Base-by-base conservation (phyloP, 1,140 invertebrate genomes). In the Drosophila pachea region DNA sequence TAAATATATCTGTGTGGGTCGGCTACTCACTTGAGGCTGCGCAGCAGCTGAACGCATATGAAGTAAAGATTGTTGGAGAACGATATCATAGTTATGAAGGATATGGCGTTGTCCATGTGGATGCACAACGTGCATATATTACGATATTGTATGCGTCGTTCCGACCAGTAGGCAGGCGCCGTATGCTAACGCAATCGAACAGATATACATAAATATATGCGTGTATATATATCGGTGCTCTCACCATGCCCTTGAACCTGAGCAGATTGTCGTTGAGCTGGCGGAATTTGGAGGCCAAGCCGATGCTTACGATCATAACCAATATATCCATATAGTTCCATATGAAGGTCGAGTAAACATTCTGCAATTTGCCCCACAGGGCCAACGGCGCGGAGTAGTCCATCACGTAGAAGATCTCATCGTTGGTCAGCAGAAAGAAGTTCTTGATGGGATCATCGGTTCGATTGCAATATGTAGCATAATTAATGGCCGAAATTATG, bases 31-130 rank as follows among this genome's bases (percentile, higher is more conserved):
- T 89, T 88, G 2, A 88, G 52, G 55, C 86, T 88, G 2, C 76
- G 64, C 33, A 89, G 50, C 42, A 89, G 58, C 54, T 89, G 88
- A 3, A 89, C 86, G 48, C 87, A 89, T 59, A 89, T 89, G 9
- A 89, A 89, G 53, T 89, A 89, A 2, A 89, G 72, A 61, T 89
- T 89, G 31, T 89, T 89, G 12, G 87, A 88, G n/a, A 89, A 86
- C 22, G 86, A 86, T 6, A 89, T 65, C 78, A 89, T 89, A 5
- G 87, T 89, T 0, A 89, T 89, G 0, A 89, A 31, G 2, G 88
- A 88, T n/a, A 89, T 88, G 5, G 87, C 87, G 42, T 76, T 59
- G 47, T 89, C 88, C 64, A 89, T 76, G 35, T 66, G 76, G 11
- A 70, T 69, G 47, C 88, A 89, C 8, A 89, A 16, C n/a, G 72